Conservation (phyloP, 2,888 invertebrate species). For the Drosophila fulvimacula region DNA sequence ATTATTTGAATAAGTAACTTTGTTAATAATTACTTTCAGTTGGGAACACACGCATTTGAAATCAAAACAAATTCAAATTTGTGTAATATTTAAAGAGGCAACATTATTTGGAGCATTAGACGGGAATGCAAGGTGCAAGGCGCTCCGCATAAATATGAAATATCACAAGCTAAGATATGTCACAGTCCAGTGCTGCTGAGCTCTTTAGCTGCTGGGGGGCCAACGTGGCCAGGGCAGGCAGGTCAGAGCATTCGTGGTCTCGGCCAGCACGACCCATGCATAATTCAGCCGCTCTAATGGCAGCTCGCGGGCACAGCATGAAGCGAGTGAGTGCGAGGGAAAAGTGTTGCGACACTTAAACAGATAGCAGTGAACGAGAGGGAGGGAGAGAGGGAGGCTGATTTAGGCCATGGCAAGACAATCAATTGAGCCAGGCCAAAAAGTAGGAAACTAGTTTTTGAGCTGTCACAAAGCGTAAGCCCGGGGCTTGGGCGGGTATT, state of each 20-base stretch:
- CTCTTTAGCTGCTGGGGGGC: not conserved
- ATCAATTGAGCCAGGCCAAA: conserved; percentile 34
- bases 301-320: conserved; percentile 24
- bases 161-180: conserved; percentile 1
- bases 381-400: conserved; percentile 3
- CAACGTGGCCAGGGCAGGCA: not conserved
- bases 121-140: not conserved
- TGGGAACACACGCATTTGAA: not conserved
- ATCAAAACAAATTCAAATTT: not conserved
- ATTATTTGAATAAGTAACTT: not conserved
- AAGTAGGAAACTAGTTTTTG: conserved; percentile 22
- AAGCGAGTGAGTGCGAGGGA: not conserved
- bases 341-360: conserved; percentile 23
- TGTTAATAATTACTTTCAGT: not conserved
- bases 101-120: not conserved
- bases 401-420: conserved; percentile 28
- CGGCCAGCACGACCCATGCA: conserved; percentile 34
- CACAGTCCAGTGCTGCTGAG: not conserved
- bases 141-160: not conserved
- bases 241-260: conserved; percentile 6
- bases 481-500: conserved; percentile 16
- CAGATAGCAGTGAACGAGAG: not conserved
- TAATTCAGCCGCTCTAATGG: conserved; percentile 52
- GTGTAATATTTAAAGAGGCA: not conserved
- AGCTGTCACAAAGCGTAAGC: conserved; percentile 24